Evolutionary conservation across 2,113 vertebrate species (phyloP).

Genomic region (Colossoma macropomum): DNA sequence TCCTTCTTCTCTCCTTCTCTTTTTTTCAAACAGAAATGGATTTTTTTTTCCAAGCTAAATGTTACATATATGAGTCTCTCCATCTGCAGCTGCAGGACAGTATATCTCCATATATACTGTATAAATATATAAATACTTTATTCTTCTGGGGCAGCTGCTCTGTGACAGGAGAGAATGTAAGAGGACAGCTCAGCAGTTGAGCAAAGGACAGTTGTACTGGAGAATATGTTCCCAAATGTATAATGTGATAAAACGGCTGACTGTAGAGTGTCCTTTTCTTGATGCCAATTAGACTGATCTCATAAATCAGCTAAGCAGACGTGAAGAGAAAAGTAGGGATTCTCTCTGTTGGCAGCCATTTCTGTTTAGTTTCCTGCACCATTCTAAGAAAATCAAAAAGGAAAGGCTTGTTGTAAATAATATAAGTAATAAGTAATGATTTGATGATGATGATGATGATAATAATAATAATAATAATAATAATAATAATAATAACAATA

Average conservation of each 20-base stretch:
- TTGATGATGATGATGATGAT: no score
- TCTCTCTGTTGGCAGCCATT: not conserved
- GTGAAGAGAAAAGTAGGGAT: not conserved
- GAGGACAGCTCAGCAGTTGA: constrained; percentile 9
- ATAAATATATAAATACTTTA: not conserved
- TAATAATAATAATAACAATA: no score
- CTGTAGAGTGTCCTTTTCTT: not conserved
- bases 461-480: no score
- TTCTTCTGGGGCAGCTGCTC: not conserved
- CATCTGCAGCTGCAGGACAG: not conserved
- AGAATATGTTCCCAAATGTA: constrained; percentile 18
- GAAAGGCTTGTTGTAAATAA: not conserved
- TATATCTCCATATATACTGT: not conserved
- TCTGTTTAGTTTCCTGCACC: not conserved
- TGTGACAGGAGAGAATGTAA: not conserved
- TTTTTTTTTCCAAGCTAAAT: not conserved
- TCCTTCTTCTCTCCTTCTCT: not conserved
- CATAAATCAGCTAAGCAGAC: constrained; percentile 3
- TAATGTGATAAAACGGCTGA: not conserved
- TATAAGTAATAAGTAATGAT: not conserved
- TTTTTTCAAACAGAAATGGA: not conserved
- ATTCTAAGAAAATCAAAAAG: not conserved
- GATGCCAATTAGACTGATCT: not conserved
- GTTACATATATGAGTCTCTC: not conserved
- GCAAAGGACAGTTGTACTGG: not conserved